These are phyloP conservation scores for Synergus umbraculus DNA, from an alignment of 2,888 invertebrate genomes.

Conservation along the genomic window DNA sequence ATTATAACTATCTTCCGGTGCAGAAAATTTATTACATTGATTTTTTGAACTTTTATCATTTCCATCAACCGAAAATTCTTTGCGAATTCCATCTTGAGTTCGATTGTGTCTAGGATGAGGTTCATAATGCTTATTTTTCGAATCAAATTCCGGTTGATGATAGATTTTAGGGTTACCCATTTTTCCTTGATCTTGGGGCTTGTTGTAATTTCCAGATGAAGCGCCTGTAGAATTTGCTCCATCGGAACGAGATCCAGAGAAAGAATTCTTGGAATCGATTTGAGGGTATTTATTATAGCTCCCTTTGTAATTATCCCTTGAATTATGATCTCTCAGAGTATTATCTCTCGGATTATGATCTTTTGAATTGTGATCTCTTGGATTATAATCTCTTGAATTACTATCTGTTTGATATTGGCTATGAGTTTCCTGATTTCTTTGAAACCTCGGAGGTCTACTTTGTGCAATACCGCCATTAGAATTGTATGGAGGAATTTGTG, in stretches of 20 bases:
- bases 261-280: constrained; percentile 65
- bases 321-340: constrained; percentile 19
- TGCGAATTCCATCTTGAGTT: constrained; percentile 60
- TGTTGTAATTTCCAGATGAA: constrained; percentile 55
- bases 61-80: constrained; percentile 55
- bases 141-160: constrained; percentile 60
- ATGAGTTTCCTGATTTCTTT: constrained; percentile 77
- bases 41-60: constrained; percentile 65
- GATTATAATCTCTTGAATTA: constrained; percentile 55
- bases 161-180: constrained; percentile 60
- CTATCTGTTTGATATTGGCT: constrained; percentile 63
- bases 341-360: constrained; percentile 52
- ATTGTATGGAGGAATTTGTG: constrained; percentile 61
- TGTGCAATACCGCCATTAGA: constrained; percentile 63
- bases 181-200: constrained; percentile 60
- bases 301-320: constrained; percentile 26
- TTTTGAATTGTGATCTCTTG: constrained; percentile 57
- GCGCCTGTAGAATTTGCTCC: constrained; percentile 54
- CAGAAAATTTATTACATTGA: constrained; percentile 62
- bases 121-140: constrained; percentile 62
- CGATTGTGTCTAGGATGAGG: constrained; percentile 64
- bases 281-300: constrained; percentile 57
- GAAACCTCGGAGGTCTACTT: constrained; percentile 82
- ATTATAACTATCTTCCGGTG: constrained; percentile 45
- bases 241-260: constrained; percentile 60